These are phyloP conservation scores for Rotaria socialis DNA, from an alignment of 2,888 invertebrate genomes.

Conservation along the genomic window DNA sequence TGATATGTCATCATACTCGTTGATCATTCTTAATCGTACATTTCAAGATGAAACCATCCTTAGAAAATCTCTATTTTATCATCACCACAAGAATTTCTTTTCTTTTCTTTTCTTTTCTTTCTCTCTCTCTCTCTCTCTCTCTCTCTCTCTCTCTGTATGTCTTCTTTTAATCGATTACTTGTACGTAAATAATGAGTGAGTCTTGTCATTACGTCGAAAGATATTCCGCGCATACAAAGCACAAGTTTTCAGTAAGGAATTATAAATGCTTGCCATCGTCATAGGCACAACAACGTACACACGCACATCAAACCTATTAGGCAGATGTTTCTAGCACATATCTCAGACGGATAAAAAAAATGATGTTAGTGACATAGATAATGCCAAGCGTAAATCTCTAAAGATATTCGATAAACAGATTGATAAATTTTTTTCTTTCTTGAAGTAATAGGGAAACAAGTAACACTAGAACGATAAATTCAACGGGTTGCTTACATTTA, in stretches of 20 bases:
- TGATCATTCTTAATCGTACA: neutral
- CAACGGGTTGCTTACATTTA: neutral
- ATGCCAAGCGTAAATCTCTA: neutral
- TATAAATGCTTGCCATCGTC: neutral
- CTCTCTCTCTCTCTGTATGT: neutral
- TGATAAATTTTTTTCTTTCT: neutral
- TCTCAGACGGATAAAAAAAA: neutral
- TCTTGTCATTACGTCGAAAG: neutral
- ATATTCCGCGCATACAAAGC: neutral
- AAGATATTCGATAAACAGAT: neutral
- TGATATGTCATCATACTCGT: neutral
- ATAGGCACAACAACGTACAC: neutral
- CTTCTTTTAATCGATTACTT: neutral
- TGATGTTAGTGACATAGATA: neutral
- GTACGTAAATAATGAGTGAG: neutral
- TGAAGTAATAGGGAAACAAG: neutral
- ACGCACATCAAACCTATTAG: neutral
- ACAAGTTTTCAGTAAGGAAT: neutral
- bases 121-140: too few species aligned
- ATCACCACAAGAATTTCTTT: too few species aligned
- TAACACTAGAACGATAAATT: neutral
- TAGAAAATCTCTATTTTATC: neutral
- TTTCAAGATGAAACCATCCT: neutral
- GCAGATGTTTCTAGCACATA: neutral
- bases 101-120: too few species aligned